Percentiles rank a stretch among this genome's conserved stretches.
Evolutionary conservation across 2,113 vertebrate genomes (phyloP).

Genomic region (Genyomyrus donnyi): DNA sequence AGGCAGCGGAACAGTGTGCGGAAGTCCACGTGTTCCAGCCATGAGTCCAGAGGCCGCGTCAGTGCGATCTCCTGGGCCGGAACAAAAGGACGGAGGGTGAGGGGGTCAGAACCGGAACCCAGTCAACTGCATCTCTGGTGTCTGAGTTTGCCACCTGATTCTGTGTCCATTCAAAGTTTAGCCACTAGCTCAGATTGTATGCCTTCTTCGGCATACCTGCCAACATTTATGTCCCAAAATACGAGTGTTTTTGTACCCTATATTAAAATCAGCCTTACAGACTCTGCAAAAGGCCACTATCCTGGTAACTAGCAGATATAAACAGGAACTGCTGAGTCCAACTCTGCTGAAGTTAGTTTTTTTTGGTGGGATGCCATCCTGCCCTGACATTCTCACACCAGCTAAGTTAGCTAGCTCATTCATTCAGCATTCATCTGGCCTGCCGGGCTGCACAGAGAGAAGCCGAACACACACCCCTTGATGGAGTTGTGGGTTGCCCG

Average conservation of each 20-base stretch:
- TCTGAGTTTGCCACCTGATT: not conserved
- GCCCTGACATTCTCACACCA: not conserved
- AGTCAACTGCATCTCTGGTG: not conserved
- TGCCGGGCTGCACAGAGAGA: not conserved
- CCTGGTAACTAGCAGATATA: not conserved
- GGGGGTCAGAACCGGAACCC: constrained; percentile 6
- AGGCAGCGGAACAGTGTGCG: constrained; percentile 69
- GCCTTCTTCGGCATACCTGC: not conserved
- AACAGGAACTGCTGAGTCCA: not conserved
- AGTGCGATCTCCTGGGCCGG: constrained; percentile 73
- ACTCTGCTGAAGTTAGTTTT: not conserved
- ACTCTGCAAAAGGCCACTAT: not conserved
- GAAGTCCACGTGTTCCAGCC: constrained; percentile 87
- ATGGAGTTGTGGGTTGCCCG: not conserved
- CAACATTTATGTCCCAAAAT: not conserved
- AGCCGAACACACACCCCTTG: not conserved
- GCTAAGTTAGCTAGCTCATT: not conserved
- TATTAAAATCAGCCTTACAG: not conserved
- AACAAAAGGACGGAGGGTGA: not conserved
- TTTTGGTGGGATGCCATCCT: not conserved
- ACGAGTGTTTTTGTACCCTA: not conserved
- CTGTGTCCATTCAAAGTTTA: not conserved
- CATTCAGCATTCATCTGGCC: not conserved
- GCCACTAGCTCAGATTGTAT: not conserved
- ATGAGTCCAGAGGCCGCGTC: constrained; percentile 82